phyloP scores from a whole-genome alignment of 2,113 vertebrate species.

The Butastur rufipennis region DNA sequence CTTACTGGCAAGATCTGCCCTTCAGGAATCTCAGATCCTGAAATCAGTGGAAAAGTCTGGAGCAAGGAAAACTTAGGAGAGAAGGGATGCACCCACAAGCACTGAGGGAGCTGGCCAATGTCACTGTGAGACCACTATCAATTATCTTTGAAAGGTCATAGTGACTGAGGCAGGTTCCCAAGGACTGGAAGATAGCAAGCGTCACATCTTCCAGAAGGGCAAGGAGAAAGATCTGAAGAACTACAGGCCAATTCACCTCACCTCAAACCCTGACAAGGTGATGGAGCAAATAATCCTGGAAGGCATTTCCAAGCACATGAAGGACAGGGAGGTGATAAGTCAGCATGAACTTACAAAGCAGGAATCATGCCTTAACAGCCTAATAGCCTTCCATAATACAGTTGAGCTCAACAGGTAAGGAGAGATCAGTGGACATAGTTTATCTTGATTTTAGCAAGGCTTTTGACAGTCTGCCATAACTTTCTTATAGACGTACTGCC shows the following conservation, averaged over 20 bases:
- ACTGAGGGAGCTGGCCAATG: not conserved
- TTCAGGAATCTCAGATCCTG: not conserved
- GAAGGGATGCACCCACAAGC: not conserved
- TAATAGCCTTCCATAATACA: not conserved
- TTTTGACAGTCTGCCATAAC: not conserved
- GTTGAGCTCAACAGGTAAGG: rapidly evolving
- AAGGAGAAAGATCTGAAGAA: not conserved
- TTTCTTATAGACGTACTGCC: not conserved
- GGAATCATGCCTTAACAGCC: not conserved
- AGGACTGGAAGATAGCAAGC: not conserved
- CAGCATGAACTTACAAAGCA: not conserved
- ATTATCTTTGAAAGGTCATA: not conserved
- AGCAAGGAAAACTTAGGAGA: not conserved
- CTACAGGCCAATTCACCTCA: not conserved
- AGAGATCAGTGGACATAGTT: not conserved
- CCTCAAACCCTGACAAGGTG: not conserved
- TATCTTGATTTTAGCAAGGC: not conserved
- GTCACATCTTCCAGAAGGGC: not conserved
- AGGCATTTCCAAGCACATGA: not conserved
- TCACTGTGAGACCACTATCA: not conserved
- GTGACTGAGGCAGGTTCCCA: not conserved
- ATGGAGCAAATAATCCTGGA: not conserved
- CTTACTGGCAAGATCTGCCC: not conserved
- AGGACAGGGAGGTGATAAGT: not conserved
- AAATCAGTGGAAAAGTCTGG: not conserved